These are phyloP conservation scores for Lytechinus pictus DNA, from an alignment of 35 echinoderm and acorn worm genomes.

Conservation along the genomic window DNA sequence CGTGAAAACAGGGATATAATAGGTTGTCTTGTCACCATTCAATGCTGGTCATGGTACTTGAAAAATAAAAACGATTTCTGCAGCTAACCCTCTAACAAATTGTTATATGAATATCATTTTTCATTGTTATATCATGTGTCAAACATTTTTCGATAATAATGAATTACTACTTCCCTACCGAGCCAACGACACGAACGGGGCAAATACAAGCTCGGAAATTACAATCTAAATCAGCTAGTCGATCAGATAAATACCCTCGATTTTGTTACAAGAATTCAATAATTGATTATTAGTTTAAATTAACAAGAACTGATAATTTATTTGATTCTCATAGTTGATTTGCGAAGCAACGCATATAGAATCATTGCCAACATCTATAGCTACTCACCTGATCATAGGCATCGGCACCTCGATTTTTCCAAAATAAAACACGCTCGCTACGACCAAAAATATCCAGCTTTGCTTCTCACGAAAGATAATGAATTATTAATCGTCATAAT, in stretches of 20 bases:
- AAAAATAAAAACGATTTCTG: no score
- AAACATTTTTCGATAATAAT: no score
- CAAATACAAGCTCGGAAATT: not conserved
- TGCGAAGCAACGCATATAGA: not conserved
- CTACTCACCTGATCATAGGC: not conserved
- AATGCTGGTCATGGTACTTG: no score
- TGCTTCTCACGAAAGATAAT: not conserved
- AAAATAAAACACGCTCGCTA: constrained; percentile 18
- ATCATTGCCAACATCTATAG: not conserved
- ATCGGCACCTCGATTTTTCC: not conserved
- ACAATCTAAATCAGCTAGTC: not conserved
- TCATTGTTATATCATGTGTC: no score
- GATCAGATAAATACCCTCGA: not conserved
- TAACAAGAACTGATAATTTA: no score
- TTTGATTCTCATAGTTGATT: not conserved
- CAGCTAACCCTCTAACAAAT: no score
- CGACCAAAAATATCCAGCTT: not conserved
- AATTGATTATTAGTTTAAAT: no score
- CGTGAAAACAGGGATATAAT: no score
- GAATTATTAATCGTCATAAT: constrained; percentile 46
- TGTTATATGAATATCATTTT: no score
- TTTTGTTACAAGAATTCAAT: not conserved
- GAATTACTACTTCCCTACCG: no score
- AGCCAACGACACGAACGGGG: no score
- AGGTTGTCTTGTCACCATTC: no score